Evolutionary conservation across 2,888 invertebrate genomes (phyloP).

Genomic region (Drosophila nigricruria): DNA sequence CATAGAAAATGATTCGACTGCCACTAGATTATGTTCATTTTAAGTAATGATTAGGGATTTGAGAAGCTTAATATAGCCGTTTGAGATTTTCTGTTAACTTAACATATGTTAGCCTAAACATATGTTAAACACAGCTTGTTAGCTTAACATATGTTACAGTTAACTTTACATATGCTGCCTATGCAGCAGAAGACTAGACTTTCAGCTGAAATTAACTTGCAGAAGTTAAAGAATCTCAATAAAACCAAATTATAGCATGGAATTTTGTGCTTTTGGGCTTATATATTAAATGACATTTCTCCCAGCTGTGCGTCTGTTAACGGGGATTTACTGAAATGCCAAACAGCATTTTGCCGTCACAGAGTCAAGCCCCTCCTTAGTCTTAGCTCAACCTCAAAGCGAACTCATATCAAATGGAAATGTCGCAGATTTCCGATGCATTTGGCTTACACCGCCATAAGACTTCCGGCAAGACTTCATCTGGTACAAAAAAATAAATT

Average conservation of each 20-base stretch:
- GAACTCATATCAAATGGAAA: constrained; percentile 56
- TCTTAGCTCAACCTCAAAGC: neutral
- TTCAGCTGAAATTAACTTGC: neutral
- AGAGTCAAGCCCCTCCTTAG: neutral
- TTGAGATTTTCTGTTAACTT: neutral
- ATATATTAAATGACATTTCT: neutral
- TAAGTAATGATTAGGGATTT: neutral
- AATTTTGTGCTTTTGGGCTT: neutral
- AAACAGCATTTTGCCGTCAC: neutral
- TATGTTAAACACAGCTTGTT: neutral
- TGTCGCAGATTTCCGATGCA: constrained; percentile 71
- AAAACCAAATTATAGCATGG: neutral
- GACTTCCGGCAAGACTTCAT: constrained; percentile 56
- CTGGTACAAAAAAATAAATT: constrained; percentile 35
- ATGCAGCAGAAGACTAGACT: neutral
- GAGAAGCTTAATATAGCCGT: neutral
- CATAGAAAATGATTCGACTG: too few relatives aligned
- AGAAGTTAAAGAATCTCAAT: neutral
- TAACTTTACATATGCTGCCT: neutral
- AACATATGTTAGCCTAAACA: constrained; percentile 2
- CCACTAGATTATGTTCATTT: neutral
- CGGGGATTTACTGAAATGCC: neutral
- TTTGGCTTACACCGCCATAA: constrained; percentile 56
- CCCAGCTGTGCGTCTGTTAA: neutral
- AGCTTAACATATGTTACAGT: neutral